These are phyloP conservation scores for Kobus ellipsiprymnus DNA, from an alignment of 2,113 vertebrate species.

Conservation along the genomic window DNA sequence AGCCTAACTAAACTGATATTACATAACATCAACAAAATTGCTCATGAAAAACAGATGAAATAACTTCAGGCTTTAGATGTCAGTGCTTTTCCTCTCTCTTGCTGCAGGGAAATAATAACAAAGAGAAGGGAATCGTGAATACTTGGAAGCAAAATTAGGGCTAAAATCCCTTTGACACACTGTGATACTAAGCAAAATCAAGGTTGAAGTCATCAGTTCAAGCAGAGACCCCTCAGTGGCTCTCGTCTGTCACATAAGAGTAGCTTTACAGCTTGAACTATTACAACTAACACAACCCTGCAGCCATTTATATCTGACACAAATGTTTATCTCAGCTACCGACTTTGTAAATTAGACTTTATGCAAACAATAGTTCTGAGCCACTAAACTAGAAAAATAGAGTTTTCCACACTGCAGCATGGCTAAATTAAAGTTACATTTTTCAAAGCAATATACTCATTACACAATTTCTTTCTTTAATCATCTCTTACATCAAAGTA, in stretches of 20 bases:
- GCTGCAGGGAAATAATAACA: neutral
- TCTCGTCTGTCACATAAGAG: neutral
- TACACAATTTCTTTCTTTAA: constrained; percentile 46
- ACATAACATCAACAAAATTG: neutral
- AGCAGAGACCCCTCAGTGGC: neutral
- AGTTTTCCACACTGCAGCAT: constrained; percentile 29
- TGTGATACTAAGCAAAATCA: neutral
- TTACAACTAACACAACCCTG: neutral
- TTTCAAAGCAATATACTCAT: constrained; percentile 50
- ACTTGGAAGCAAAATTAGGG: neutral
- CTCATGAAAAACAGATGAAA: neutral
- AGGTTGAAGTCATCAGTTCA: neutral
- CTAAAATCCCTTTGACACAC: neutral
- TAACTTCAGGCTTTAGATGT: neutral
- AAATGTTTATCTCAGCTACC: constrained; percentile 37
- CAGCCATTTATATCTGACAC: constrained; percentile 20
- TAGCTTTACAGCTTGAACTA: neutral
- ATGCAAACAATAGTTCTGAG: constrained; percentile 54
- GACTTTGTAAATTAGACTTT: constrained; percentile 54
- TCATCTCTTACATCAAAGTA: constrained; percentile 41
- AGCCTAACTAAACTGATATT: neutral
- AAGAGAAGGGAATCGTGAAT: neutral
- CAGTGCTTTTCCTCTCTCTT: neutral
- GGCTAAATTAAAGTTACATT: constrained; percentile 47
- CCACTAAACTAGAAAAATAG: constrained; percentile 54